These are phyloP conservation scores for Acrossocheilus wenchowensis DNA, from an alignment of 2,797 vertebrate species.

Conservation along the genomic window DNA sequence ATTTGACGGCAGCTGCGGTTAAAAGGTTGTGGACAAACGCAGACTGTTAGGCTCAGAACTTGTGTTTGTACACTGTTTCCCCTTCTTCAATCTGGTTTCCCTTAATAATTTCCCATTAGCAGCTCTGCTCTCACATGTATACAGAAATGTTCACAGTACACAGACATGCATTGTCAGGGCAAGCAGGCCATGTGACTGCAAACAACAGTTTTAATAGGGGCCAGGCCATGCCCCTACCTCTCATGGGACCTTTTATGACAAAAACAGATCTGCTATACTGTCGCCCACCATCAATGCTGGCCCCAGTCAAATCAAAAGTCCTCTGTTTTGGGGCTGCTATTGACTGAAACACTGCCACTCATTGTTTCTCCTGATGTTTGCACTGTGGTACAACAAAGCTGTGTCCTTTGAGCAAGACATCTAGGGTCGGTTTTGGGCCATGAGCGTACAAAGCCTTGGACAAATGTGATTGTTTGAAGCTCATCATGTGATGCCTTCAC, in stretches of 20 bases:
- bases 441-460: conserved; percentile 46
- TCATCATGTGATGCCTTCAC: conserved; percentile 41
- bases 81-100: neutral
- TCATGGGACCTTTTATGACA: conserved; percentile 65
- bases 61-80: neutral
- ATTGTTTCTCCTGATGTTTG: conserved; percentile 76
- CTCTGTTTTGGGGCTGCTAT: conserved; percentile 65
- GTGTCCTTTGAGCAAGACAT: conserved; percentile 63
- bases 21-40: neutral
- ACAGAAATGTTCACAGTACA: conserved; percentile 56
- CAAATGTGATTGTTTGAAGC: conserved; percentile 56
- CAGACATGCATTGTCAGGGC: conserved; percentile 78
- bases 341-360: conserved; percentile 71
- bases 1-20: neutral
- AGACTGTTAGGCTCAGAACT: conserved; percentile 3
- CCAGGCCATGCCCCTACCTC: conserved; percentile 33
- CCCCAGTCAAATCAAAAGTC: conserved; percentile 67
- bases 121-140: conserved; percentile 2
- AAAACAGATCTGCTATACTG: conserved; percentile 70
- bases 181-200: conserved; percentile 77
- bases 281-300: conserved; percentile 47
- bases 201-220: conserved; percentile 66
- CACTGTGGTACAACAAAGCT: conserved; percentile 61
- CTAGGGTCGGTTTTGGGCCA: conserved; percentile 35
- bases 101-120: conserved; percentile 22